Evolutionary conservation across 2,888 invertebrate genomes (phyloP), one percentile per base, ranked within the genome.

Genomic region (Rotaria sp.): DNA sequence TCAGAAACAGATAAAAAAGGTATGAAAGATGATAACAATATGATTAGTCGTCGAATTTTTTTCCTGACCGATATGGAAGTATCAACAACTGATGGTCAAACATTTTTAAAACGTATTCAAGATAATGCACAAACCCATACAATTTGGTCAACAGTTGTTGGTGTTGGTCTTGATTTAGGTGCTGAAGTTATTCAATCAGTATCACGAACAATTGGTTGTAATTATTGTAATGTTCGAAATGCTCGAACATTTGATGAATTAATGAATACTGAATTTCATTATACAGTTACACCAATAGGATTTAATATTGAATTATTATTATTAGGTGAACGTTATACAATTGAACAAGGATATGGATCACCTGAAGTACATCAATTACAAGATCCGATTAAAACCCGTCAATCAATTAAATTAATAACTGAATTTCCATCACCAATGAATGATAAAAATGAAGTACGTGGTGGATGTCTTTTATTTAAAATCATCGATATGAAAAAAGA

Each of bases 261-360:
- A n/a, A 80, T 80, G 80, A 80, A 80, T 80, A n/a, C 80, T 41
- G 80, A 80, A 80, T 80, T 80, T 80, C 41, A 45, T 80, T 80
- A 80, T 80, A 80, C 80, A 21, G 80, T 80, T 24, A 80, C 80
- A 80, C 80, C 80, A 45, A 45, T 80, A 13, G 80, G 41, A 26
- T 80, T 80, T 80, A 80, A 80, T 45, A 80, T 80, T 45, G 41
- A 80, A 80, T 45, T 80, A 4, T 21, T 1, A 45, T 13, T 80
- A 13, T 0, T 5, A 4, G 41, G 26, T 7, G 45, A 45, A 45
- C 45, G 45, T 38, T 80, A 80, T 80, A 45, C 10, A n/a, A 11
- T 80, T 26, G 41, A 45, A 80, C 41, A 41, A 41, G 80, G 80
- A 26, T 80, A 80, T 80, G 80, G 80, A 13, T 80, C 80, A 80